Evolutionary conservation across 2,888 invertebrate genomes (phyloP), one percentile per base, ranked within the genome.

Genomic region (Archips crataeganus): DNA sequence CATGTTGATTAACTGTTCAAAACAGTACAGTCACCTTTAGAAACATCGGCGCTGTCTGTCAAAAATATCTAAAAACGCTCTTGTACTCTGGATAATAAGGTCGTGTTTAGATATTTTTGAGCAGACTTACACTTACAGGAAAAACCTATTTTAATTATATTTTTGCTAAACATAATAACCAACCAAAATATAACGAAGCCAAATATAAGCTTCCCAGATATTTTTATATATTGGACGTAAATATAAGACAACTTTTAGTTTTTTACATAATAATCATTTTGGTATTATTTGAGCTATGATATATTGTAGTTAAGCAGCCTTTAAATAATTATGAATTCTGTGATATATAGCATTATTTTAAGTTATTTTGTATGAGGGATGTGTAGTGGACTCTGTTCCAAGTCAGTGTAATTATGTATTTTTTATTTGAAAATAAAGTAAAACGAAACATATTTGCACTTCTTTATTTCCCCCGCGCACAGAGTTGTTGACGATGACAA

Each of bases 391-490:
- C 60, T 34, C 11, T 11, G 3, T 3, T 85, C 83, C 83, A 80
- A 61, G 39, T 36, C 80, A 82, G 77, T 77, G 75, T 80, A 79
- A 84, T 79, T 75, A 70, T 81, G 78, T 87, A 83, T 83, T 84
- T 85, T 84, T 85, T 84, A 85, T 87, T 88, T 82, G 71, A 81
- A 86, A 86, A 89, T 86, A 88, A 88, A 88, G 79, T 75, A 71
- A 82, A 79, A 36, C n/a, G 8, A 59, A 65, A 71, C 59, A 49
- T 51, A 57, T 62, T 54, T 54, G 9, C 54, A 9, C 32, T 10
- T 63, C 34, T 63, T 45, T 6, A 47, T 47, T 10, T 32, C 5
- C 6, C 4, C 3, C 39, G 39, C 39, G 39, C 39, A 39, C 39
- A 23, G 23, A 23, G 23, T 23, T 39, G 39, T 39, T 39, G 39